Evolutionary conservation across 2,797 vertebrate species (phyloP), one percentile per base, ranked within the genome.

Genomic region (Lithobates pipiens): DNA sequence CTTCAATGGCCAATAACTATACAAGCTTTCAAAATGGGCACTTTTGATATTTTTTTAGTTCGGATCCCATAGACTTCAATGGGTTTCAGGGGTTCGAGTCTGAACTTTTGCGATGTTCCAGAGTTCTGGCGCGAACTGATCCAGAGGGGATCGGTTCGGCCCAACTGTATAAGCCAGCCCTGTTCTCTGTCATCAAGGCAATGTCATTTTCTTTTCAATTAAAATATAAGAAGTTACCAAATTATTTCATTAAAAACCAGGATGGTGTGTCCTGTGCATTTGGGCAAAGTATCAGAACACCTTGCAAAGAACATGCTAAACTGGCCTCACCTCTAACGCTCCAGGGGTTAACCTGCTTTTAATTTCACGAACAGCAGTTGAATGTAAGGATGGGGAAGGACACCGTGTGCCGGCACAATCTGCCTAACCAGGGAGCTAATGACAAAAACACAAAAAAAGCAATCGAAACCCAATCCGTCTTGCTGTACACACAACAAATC

Each of bases 391-490:
- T 10, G 68, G 23, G 34, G 71, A 73, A 83, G 85, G 68, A 87
- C 85, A 87, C 18, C 11, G 36, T 87, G 85, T 87, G 78, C 85
- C 71, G 32, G 46, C 80, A 78, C 80, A 83, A 65, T 75, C 85
- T 83, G 85, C 80, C 29, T 44, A 39, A 78, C 54, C 36, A 77
- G 77, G 88, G 82, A 71, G 88, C 0, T 0, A 34, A 85, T 89
- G 0, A 2, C 61, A 54, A 77, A 77, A 89, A 78, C 89, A 83
- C 88, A 89, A 79, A 88, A 83, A 36, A 84, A 29, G 88, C 68
- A 76, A 42, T 21, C 61, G 94, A 92, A 93, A 93, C 39, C 83
- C 5, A 88, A 93, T 72, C 88, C 72, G 67, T 39, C 80, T 89
- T 92, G 83, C 69, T 46, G 77, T 70, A 80, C 80, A 83, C 80